A percentile compares a stretch with the other conserved stretches of the same genome.
Evolutionary conservation across 2,888 invertebrate genomes (phyloP).

Genomic region (Meandrusa payeni): DNA sequence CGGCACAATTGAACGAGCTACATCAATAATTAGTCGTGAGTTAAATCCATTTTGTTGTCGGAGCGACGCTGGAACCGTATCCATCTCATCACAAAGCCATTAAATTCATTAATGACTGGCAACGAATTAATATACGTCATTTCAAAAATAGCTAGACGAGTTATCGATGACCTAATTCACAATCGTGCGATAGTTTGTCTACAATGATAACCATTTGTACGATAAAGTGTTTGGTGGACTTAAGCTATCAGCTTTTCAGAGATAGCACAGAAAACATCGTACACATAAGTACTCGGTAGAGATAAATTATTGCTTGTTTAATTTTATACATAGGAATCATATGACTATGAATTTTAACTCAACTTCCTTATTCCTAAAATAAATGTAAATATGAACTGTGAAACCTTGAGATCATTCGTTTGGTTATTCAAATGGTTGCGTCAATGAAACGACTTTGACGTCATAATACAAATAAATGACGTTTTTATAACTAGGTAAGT

Average conservation of each 20-base stretch:
- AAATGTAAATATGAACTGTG: not conserved
- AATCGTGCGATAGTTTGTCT: conserved; percentile 39
- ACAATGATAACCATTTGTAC: conserved; percentile 35
- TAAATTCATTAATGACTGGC: not conserved
- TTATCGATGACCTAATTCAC: conserved; percentile 48
- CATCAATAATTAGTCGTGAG: conserved; percentile 9
- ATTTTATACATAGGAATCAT: conserved; percentile 5
- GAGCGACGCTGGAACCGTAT: not conserved
- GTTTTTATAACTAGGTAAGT: too few species aligned
- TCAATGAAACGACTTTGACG: too few species aligned
- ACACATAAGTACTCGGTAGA: not conserved
- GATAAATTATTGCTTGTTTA: conserved; percentile 5
- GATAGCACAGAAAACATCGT: conserved; percentile 8
- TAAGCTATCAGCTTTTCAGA: conserved; percentile 33
- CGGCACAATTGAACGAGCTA: not conserved
- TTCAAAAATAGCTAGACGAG: conserved; percentile 4
- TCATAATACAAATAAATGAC: too few species aligned
- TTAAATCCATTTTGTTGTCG: conserved; percentile 4
- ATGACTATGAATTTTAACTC: not conserved
- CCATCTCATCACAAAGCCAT: conserved; percentile 1
- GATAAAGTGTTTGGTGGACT: conserved; percentile 45
- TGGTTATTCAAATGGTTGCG: too few species aligned
- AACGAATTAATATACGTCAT: not conserved
- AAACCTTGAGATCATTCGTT: conserved; percentile 8
- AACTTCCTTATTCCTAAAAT: conserved; percentile 7